Percentiles rank a stretch among this genome's conserved stretches.
phyloP scores from a whole-genome alignment of 2,888 invertebrate species.

The Lasioglossum zephyrum region DNA sequence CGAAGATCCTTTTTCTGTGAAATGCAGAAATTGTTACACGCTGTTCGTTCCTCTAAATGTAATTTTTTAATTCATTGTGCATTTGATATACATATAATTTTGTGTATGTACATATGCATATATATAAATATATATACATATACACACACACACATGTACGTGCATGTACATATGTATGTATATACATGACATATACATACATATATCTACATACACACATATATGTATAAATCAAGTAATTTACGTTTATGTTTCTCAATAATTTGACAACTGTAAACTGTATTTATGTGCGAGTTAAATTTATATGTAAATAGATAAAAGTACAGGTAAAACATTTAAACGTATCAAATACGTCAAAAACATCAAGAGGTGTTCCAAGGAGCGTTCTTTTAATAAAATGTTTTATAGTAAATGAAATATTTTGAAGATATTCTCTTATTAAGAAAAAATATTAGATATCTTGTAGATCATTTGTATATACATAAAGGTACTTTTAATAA shows the following conservation, averaged over 20 bases:
- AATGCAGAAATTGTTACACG: constrained; percentile 39
- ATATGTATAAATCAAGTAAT: constrained; percentile 1
- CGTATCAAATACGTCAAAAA: constrained; percentile 44
- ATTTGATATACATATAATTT: constrained; percentile 32
- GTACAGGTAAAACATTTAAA: constrained; percentile 27
- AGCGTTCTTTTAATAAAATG: constrained; percentile 45
- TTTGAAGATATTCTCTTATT: constrained; percentile 46
- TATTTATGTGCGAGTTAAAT: constrained; percentile 53
- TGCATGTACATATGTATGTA: neutral
- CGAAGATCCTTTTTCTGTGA: constrained; percentile 43
- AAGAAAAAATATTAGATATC: constrained; percentile 39
- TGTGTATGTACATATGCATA: neutral
- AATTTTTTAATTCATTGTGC: constrained; percentile 44
- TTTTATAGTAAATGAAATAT: constrained; percentile 54
- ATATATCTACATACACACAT: no score
- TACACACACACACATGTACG: neutral
- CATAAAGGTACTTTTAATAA: constrained; percentile 53
- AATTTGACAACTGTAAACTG: constrained; percentile 42
- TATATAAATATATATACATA: neutral
- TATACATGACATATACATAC: no score
- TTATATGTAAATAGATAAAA: constrained; percentile 53
- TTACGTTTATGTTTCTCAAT: constrained; percentile 25
- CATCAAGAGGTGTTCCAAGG: constrained; percentile 49
- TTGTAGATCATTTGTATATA: constrained; percentile 49
- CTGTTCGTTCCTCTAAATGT: constrained; percentile 63